Evolutionary conservation across 2,888 invertebrate genomes (phyloP).

Genomic region (Laspeyria flexula): DNA sequence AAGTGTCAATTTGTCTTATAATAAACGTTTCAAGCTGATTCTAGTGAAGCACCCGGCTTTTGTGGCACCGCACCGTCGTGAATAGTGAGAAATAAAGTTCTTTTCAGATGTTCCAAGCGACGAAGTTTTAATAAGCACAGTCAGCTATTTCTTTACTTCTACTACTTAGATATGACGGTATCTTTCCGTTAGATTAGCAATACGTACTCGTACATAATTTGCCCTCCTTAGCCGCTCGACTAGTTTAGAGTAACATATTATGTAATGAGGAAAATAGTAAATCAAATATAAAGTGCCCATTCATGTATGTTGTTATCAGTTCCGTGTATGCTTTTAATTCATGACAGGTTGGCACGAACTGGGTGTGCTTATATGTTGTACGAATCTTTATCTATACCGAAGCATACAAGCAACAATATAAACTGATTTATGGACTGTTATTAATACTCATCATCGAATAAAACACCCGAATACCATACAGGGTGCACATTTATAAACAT

Average conservation of each 20-base stretch:
- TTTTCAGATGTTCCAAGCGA: not conserved
- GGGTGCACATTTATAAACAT: too few relatives aligned
- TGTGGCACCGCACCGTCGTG: too few relatives aligned
- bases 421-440: not conserved
- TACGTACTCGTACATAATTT: too few relatives aligned
- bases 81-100: not conserved
- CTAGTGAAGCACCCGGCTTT: too few relatives aligned
- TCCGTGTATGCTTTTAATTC: conserved; percentile 49
- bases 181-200: not conserved
- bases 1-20: too few relatives aligned
- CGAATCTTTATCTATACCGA: conserved; percentile 1
- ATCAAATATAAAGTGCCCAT: conserved; percentile 4
- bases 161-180: not conserved
- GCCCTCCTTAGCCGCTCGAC: too few relatives aligned
- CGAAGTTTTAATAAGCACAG: conserved; percentile 3
- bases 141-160: not conserved
- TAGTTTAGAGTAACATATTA: not conserved
- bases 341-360: conserved; percentile 56
- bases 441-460: not conserved
- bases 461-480: not conserved
- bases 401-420: not conserved
- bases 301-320: conserved; percentile 20
- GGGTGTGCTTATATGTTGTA: conserved; percentile 23
- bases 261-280: not conserved
- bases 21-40: too few relatives aligned